Evolutionary conservation across 2,797 vertebrate genomes (phyloP).

Genomic region (Valencia hispanica): DNA sequence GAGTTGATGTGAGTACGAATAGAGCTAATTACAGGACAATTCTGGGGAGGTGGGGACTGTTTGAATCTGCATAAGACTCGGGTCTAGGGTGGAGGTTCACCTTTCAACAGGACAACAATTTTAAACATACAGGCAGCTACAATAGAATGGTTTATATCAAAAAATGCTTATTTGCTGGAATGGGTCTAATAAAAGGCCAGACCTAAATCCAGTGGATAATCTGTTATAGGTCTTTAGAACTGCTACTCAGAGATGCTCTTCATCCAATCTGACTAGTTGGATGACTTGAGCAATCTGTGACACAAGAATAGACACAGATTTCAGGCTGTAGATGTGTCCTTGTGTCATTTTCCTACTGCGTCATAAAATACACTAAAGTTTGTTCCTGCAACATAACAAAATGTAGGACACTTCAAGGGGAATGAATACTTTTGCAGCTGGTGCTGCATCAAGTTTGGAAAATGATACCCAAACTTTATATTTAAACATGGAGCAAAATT

Average conservation of each 20-base stretch:
- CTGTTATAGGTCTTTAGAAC: neutral
- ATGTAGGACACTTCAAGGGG: neutral
- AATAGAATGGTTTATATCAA: too few relatives aligned
- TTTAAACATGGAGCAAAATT: neutral
- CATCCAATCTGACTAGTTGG: neutral
- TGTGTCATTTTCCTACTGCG: too few relatives aligned
- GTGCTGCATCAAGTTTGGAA: neutral
- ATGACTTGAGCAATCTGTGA: neutral
- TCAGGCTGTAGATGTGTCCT: neutral
- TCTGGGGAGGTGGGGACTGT: too few relatives aligned
- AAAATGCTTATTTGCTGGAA: too few relatives aligned
- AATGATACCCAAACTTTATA: neutral
- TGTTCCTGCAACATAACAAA: neutral
- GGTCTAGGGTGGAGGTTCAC: too few relatives aligned
- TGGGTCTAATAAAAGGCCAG: too few relatives aligned
- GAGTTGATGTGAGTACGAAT: too few relatives aligned
- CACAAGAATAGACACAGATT: neutral
- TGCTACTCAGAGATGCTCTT: neutral
- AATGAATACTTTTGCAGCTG: neutral
- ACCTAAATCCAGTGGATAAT: neutral
- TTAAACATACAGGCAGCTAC: too few relatives aligned
- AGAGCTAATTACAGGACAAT: too few relatives aligned
- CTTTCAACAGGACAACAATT: too few relatives aligned
- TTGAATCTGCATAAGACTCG: too few relatives aligned
- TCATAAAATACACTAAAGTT: neutral